phyloP scores from a whole-genome alignment of 2,113 vertebrate species.

The Calyptomena viridis region DNA sequence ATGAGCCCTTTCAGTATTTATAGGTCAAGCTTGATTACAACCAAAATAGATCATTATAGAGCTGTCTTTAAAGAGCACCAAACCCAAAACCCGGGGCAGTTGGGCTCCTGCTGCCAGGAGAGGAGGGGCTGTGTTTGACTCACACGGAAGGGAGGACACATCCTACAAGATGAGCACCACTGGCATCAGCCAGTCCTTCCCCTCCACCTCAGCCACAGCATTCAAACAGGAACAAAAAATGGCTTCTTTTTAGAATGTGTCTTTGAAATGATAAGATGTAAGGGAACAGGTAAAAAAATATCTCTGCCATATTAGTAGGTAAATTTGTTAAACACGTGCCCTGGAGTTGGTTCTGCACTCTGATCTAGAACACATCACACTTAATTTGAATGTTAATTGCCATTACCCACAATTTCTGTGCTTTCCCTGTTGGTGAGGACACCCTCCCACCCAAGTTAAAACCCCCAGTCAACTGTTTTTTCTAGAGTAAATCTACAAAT shows the following conservation, averaged over 20 bases:
- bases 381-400: background rate
- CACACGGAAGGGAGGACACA: background rate
- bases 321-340: background rate
- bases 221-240: background rate
- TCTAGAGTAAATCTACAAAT: background rate
- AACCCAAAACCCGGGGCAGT: background rate
- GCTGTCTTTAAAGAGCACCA: background rate
- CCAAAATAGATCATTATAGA: background rate
- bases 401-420: background rate
- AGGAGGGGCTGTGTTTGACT: background rate
- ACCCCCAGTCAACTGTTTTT: background rate
- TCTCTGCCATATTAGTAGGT: background rate
- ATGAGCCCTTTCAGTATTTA: background rate
- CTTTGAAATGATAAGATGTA: background rate
- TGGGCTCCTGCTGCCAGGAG: background rate
- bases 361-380: background rate
- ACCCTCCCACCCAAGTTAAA: background rate
- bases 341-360: background rate
- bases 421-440: background rate
- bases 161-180: background rate
- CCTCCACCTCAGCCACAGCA: background rate
- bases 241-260: background rate
- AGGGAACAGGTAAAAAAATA: background rate
- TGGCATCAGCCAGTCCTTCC: background rate
- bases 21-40: slow-evolving; percentile 1